Evolutionary conservation across 2,888 invertebrate species (phyloP).

Genomic region (Lapara coniferarum): DNA sequence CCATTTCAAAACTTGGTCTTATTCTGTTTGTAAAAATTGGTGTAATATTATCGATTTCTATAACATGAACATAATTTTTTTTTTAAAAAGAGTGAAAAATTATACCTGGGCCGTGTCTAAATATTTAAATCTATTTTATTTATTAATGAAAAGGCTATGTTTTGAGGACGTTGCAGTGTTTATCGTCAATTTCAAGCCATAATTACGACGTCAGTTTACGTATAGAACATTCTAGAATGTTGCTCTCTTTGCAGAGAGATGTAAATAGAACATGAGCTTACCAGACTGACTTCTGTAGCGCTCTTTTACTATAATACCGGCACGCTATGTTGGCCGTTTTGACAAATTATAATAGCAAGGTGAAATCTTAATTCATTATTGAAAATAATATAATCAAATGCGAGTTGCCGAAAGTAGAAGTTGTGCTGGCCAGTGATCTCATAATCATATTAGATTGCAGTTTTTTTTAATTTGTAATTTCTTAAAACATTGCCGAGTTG

Average conservation of each 20-base stretch:
- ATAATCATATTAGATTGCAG: no score
- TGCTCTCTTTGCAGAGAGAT: slow-evolving; percentile 38
- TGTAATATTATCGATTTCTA: background rate
- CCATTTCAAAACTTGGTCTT: background rate
- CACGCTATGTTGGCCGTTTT: no score
- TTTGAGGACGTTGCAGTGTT: slow-evolving; percentile 33
- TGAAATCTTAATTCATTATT: no score
- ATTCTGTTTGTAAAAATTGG: background rate
- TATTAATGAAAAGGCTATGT: slow-evolving; percentile 53
- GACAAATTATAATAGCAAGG: no score
- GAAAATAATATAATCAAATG: no score
- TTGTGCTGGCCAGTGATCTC: no score
- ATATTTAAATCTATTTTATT: background rate
- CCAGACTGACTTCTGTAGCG: slow-evolving; percentile 10
- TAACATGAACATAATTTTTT: no score
- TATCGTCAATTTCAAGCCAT: slow-evolving; percentile 49
- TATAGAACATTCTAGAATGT: slow-evolving; percentile 30
- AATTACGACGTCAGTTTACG: slow-evolving; percentile 39
- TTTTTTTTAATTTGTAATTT: no score
- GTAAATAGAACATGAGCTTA: slow-evolving; percentile 25
- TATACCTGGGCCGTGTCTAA: background rate
- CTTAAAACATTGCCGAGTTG: no score
- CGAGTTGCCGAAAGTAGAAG: no score
- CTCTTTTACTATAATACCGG: background rate
- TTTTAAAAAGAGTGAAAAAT: no score